phyloP scores from a whole-genome alignment of 2,113 vertebrate genomes.

The Malaclemys terrapin region DNA sequence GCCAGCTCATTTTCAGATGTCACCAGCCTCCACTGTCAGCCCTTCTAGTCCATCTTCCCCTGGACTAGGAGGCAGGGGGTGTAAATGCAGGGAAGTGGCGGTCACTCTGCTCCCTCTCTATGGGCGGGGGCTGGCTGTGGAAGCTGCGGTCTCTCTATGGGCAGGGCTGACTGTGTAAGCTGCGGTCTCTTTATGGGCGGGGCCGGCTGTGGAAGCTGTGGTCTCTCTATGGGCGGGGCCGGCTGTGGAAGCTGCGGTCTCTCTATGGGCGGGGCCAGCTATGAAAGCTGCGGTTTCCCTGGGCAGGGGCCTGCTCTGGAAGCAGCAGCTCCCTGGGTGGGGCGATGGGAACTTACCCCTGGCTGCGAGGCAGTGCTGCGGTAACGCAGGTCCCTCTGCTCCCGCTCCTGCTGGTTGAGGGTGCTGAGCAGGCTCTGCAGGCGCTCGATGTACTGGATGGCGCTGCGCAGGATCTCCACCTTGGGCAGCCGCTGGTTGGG shows the following conservation, averaged over 20 bases:
- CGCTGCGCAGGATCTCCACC: conserved; percentile 97
- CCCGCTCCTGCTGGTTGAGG: conserved; percentile 95
- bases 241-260: background rate
- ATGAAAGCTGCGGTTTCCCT: background rate
- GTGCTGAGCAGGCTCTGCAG: conserved; percentile 95
- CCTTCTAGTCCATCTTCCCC: background rate
- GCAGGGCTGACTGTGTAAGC: background rate
- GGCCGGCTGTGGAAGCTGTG: background rate
- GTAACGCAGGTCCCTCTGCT: conserved; percentile 86
- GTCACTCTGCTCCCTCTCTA: background rate
- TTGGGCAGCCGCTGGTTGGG: conserved; percentile 98
- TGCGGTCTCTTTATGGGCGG: no score
- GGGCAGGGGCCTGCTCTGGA: no score
- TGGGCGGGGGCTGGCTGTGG: background rate
- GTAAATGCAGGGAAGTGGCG: background rate
- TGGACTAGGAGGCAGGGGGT: background rate
- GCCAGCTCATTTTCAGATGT: background rate
- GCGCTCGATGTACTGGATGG: conserved; percentile 98
- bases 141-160: background rate
- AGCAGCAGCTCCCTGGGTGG: fast-evolving
- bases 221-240: fast-evolving
- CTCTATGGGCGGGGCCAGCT: fast-evolving
- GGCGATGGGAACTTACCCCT: conserved; percentile 82
- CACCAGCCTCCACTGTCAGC: background rate
- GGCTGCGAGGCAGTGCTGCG: conserved; percentile 74